Base-by-base conservation (phyloP, 1,140 invertebrate species). In the Tigriopus japonicus region DNA sequence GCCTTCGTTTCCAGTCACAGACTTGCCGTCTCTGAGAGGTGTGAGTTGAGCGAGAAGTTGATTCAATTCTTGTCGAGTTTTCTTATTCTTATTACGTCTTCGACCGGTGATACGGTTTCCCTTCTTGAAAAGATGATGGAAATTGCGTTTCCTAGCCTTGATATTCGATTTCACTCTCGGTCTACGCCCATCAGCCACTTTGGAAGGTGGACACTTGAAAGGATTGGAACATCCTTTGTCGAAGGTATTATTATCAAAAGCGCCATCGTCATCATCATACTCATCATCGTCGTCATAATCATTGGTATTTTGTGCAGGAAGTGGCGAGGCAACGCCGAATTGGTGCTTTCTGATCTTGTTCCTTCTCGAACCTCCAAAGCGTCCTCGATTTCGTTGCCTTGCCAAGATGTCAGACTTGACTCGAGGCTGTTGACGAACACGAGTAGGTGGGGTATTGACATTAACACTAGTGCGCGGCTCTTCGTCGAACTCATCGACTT, bases 81-180 rank as follows among this genome's bases (percentile, higher is more conserved):
- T 35, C 28, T 35, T 35, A 35, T 35, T 35, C 28, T 35, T 35
- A 35, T 35, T 35, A 35, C 28, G 28, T 35, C 28, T 35, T 35
- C 28, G 28, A 9, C 28, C 28, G 28, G 28, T 35, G 28, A 35
- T 35, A 9, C 28, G 28, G 28, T 35, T 35, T 54, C 52, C 52
- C 14, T 23, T 21, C 21, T 54, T 54, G 21, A 23, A 41, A 17
- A 17, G 1, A 23, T 28, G 40, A 42, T 41, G 28, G 23, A 53
- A 60, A 52, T 60, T 60, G 1, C 58, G n/a, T 23, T 52, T 60
- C 28, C 41, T 60, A 23, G 58, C 58, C 42, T 35, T 60, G 12
- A 60, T 60, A 49, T 58, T 60, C 5, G 58, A 60, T 35, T 60
- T 60, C 13, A 60, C 58, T 17, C 58, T 52, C 21, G 58, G 58